Base-by-base conservation (phyloP, 2,888 invertebrate species). In the Sarcophaga variegata region DNA sequence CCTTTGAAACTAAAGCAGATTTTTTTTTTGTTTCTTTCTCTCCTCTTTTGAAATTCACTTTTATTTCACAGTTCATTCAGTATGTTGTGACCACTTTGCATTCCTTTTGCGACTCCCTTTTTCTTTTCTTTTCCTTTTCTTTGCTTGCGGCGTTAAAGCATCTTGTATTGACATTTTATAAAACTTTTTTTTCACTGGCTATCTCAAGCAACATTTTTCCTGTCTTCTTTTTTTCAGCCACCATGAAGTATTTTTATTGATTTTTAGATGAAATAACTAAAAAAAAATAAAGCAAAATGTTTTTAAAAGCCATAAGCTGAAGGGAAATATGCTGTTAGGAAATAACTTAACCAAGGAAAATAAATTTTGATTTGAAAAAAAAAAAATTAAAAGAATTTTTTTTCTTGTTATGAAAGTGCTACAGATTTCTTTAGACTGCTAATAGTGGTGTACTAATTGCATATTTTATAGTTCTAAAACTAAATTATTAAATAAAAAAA, bases 71-170 rank as follows among this genome's bases (percentile, higher is more conserved):
- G 37, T 37, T 27, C 27, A 27, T 27, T 37, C 0, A 37, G 37
- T 37, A 1, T 37, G 37, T 17, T 54, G 54, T 72, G 84, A 74
- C 66, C 87, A 88, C 86, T 88, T 88, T 88, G 88, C 88, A 88
- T 88, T 88, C 88, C 86, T 81, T 74, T 76, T 79, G 62, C 70
- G 37, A 37, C 37, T 37, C 8, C 79, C 71, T 78, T 54, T 75
- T 54, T 54, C 14, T 54, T 54, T 54, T 3, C 10, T 4, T 12
- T 54, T 54, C 3, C 0, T 54, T 54, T 54, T 37, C 8, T 37
- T 37, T 37, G 37, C 8, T 37, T 83, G 78, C 71, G 84, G 84
- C 84, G 78, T 87, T 84, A 82, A 84, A 67, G 76, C 64, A 47
- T 79, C 69, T 17, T 79, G 81, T 79, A 79, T 67, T 84, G 79